Evolutionary conservation across 2,113 vertebrate genomes (phyloP).

Genomic region (Apteryx mantelli): DNA sequence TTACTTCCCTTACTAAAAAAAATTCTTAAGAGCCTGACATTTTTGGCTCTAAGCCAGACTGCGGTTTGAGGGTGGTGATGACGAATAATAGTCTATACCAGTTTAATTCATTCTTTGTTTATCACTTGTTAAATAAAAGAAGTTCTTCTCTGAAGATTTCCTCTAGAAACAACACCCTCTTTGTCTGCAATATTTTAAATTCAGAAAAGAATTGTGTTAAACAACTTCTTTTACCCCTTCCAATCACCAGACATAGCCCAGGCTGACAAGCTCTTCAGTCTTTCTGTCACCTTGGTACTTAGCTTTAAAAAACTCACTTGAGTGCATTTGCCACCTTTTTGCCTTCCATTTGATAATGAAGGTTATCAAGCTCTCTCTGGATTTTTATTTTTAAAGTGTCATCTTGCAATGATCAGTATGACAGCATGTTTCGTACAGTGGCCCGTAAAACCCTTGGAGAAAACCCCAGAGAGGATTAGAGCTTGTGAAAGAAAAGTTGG

Average conservation of each 20-base stretch:
- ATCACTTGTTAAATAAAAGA: not conserved
- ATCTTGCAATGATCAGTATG: constrained; percentile 30
- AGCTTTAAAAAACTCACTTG: constrained; percentile 6
- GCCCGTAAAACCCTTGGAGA: constrained; percentile 19
- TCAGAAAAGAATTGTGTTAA: not conserved
- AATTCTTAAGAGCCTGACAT: not conserved
- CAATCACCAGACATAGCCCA: not conserved
- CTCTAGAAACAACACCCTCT: not conserved
- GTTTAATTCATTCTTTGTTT: not conserved
- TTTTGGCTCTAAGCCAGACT: not conserved
- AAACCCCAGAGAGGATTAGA: constrained; percentile 35
- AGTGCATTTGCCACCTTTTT: constrained; percentile 6
- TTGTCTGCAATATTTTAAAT: not conserved
- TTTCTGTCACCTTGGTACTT: not conserved
- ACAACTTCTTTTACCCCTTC: not conserved
- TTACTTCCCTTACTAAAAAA: not conserved
- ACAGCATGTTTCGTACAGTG: not conserved
- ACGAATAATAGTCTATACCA: not conserved
- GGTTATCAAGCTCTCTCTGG: not conserved
- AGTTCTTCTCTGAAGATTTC: not conserved
- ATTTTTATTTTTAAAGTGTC: constrained; percentile 43
- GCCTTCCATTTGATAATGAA: constrained; percentile 46
- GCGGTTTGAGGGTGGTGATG: not conserved
- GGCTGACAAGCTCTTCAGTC: constrained; percentile 18
- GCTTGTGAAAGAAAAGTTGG: constrained; percentile 14